phyloP scores from a whole-genome alignment of 2,888 invertebrate genomes.

The Pachliopta kotzebuea region DNA sequence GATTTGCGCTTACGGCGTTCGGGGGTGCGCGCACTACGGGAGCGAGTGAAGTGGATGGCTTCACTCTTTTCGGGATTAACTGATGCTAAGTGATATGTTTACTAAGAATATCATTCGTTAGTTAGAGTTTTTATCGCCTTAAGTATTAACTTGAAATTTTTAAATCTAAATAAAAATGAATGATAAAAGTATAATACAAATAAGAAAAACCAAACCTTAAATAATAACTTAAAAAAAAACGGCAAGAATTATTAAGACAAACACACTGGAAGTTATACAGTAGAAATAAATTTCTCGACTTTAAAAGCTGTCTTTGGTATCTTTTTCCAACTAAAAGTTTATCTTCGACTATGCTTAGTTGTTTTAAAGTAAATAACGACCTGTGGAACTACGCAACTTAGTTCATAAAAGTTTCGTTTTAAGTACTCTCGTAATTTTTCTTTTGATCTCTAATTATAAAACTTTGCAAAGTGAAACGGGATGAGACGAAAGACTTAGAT shows the following conservation, averaged over 20 bases:
- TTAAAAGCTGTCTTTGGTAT: not conserved
- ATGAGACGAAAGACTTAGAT: not conserved
- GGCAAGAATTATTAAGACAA: not conserved
- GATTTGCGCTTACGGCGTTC: too few relatives aligned
- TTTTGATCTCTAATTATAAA: slow-evolving; percentile 19
- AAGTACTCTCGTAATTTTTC: slow-evolving; percentile 14
- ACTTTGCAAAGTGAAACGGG: slow-evolving; percentile 10
- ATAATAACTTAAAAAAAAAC: too few relatives aligned
- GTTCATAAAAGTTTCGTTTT: slow-evolving; percentile 13
- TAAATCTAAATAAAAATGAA: too few relatives aligned
- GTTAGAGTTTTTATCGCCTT: too few relatives aligned
- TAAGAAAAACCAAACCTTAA: too few relatives aligned
- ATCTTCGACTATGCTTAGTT: slow-evolving; percentile 14
- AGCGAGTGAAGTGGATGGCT: too few relatives aligned
- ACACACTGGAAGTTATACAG: not conserved
- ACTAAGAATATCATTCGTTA: too few relatives aligned
- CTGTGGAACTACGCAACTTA: slow-evolving; percentile 17
- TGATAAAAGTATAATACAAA: too few relatives aligned
- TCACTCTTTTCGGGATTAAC: too few relatives aligned
- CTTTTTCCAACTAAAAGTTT: not conserved
- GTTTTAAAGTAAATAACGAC: slow-evolving; percentile 13
- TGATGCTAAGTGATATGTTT: too few relatives aligned
- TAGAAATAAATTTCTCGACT: not conserved
- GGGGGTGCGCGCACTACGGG: too few relatives aligned
- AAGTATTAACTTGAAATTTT: too few relatives aligned